Evolutionary conservation across 2,888 invertebrate genomes (phyloP), one percentile per base, ranked within the genome.

Genomic region (Lepeophtheirus nordmannii): DNA sequence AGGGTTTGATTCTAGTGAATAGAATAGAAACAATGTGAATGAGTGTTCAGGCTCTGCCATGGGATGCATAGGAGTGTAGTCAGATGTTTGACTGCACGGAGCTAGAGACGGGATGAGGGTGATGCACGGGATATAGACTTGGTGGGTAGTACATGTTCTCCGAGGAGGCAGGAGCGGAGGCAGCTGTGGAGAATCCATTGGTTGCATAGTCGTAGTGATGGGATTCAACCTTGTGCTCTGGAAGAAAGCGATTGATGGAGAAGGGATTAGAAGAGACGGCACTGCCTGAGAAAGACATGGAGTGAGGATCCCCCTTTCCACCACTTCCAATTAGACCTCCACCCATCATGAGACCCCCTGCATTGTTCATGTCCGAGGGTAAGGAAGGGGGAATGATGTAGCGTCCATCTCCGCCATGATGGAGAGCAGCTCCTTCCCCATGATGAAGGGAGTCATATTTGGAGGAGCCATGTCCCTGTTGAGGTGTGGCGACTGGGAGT

Each of bases 171-270:
- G n/a, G 53, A 5, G 7, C 7, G 30, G 30, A 30, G 30, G 30
- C 2, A 30, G 30, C 30, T 30, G 30, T 7, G 53, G n/a, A 17
- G 53, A 53, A 53, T n/a, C 53, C 53, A n/a, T 17, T n/a, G 5
- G n/a, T 5, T 5, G n/a, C 53, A 17, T 53, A 53, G 8, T 53
- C 53, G 53, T 53, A 53, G 53, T 53, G 53, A 17, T 53, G n/a
- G 2, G 53, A n/a, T 8, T n/a, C 53, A 3, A 17, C 17, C n/a
- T n/a, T n/a, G 53, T 53, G n/a, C n/a, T n/a, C 61, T 66, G 92
- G 91, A 73, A 94, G 82, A 74, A 94, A 81, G 76, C 91, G 85
- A 73, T 88, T 91, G 77, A 94, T 94, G 76, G 90, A 90, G 80
- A 94, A 94, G 30, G 93, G 93, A 75, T 64, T 64, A 56, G 53